Percentiles rank a stretch among this genome's conserved stretches.
phyloP scores from a whole-genome alignment of 2,888 invertebrate species.

The Lasiommata megera region DNA sequence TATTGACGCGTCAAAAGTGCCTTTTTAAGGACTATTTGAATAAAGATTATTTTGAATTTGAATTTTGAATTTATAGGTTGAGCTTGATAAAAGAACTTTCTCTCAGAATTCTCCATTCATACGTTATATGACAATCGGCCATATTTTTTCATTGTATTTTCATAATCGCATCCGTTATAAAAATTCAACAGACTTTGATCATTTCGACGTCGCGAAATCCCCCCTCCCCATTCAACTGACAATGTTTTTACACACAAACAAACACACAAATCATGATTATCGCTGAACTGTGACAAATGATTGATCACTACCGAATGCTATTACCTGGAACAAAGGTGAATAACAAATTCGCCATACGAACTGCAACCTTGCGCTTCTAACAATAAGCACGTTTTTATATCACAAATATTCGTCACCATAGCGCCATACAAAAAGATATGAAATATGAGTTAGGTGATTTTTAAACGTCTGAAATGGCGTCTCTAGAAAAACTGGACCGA shows the following conservation, averaged over 20 bases:
- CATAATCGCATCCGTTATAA: conserved; percentile 25
- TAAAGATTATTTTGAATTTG: too few relatives aligned
- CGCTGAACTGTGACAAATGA: conserved; percentile 44
- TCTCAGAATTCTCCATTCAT: neutral
- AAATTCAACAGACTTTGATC: conserved; percentile 23
- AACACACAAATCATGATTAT: conserved; percentile 48
- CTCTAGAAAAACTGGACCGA: conserved; percentile 30
- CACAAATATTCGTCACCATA: neutral
- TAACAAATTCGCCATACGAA: conserved; percentile 20
- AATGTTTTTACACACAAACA: conserved; percentile 41
- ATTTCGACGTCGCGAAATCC: conserved; percentile 23
- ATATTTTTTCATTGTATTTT: conserved; percentile 15
- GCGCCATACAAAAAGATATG: conserved; percentile 34
- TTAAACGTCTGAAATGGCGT: conserved; percentile 33
- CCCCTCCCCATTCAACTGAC: conserved; percentile 33
- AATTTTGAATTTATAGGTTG: too few relatives aligned
- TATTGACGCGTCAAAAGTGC: too few relatives aligned
- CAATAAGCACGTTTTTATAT: conserved; percentile 16
- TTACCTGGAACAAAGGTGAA: conserved; percentile 36
- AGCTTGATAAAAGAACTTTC: too few relatives aligned
- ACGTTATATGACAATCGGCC: conserved; percentile 23
- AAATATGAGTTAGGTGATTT: conserved; percentile 31
- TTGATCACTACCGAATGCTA: conserved; percentile 44
- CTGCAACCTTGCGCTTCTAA: conserved; percentile 18
- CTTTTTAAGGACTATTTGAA: too few relatives aligned